phyloP scores from a whole-genome alignment of 2,797 vertebrate species.

The Chrysolophus pictus region DNA sequence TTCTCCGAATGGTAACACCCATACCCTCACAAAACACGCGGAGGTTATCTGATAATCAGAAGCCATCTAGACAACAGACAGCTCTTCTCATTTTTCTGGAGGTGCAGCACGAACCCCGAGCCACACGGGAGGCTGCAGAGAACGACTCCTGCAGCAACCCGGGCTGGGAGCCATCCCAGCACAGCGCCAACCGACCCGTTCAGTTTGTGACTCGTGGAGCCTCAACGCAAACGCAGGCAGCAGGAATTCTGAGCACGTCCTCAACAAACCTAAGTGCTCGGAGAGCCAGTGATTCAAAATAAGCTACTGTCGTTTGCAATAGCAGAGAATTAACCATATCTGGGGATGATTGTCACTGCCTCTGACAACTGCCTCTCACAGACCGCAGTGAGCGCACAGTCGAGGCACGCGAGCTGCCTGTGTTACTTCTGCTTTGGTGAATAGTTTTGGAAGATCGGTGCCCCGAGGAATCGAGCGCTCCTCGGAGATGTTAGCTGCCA shows the following conservation, averaged over 20 bases:
- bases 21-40: background rate
- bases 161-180: background rate
- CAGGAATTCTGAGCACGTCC: background rate
- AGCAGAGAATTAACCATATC: background rate
- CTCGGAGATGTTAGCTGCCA: accelerated
- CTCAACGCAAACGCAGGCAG: background rate
- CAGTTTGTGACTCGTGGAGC: background rate
- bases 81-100: background rate
- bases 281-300: background rate
- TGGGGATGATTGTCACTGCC: background rate
- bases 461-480: background rate
- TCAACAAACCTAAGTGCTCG: background rate
- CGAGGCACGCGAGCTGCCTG: background rate
- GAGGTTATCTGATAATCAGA: background rate
- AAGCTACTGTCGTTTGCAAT: background rate
- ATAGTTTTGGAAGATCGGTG: background rate
- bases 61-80: background rate
- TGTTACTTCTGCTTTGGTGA: background rate
- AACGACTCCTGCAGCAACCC: background rate
- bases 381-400: background rate
- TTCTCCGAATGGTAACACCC: conserved; percentile 2
- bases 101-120: background rate
- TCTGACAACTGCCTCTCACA: background rate
- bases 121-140: background rate
- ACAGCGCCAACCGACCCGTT: background rate